phyloP scores from a whole-genome alignment of 1,140 invertebrate species.

The Aphis gossypii region DNA sequence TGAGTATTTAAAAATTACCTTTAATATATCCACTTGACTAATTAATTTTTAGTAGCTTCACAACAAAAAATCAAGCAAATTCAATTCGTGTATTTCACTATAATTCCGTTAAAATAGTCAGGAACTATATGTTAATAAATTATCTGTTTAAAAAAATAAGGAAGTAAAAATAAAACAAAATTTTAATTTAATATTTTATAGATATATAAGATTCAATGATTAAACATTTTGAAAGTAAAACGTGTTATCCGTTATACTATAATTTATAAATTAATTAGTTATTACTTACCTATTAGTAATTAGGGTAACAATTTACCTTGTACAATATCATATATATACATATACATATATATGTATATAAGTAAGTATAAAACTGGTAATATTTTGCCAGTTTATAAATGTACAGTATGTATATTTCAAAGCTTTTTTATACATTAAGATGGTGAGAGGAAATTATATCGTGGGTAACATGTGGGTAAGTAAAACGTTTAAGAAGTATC shows the following conservation, averaged over 20 bases:
- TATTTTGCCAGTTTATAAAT: neutral
- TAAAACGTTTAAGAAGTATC: neutral
- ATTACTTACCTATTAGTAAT: neutral
- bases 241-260: neutral
- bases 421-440: neutral
- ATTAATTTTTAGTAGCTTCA: neutral
- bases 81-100: neutral
- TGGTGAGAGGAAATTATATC: neutral
- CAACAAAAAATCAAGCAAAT: neutral
- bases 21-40: neutral
- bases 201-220: neutral
- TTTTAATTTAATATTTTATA: neutral
- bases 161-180: neutral
- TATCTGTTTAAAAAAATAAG: neutral
- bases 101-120: neutral
- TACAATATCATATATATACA: neutral
- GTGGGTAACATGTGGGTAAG: neutral
- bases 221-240: neutral
- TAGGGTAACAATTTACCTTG: neutral
- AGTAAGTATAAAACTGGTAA: slow-evolving; percentile 8
- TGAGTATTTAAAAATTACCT: neutral
- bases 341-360: no score
- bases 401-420: neutral
- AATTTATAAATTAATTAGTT: neutral
- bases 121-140: neutral